Percentiles rank a stretch among this genome's conserved stretches.
phyloP scores from a whole-genome alignment of 2,888 invertebrate genomes.

The Chironomus tentans region DNA sequence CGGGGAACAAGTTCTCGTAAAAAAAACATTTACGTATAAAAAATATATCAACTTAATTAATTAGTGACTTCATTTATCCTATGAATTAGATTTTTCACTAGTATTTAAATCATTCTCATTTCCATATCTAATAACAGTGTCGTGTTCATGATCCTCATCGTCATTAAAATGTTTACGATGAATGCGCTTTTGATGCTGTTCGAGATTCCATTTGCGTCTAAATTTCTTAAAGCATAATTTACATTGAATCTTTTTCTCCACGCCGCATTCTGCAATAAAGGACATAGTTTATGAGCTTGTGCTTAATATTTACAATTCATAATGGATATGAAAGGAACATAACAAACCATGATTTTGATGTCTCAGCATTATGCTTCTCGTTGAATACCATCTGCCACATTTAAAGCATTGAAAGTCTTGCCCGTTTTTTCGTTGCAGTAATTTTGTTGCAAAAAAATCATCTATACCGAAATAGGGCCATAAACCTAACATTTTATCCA shows the following conservation, averaged over 20 bases:
- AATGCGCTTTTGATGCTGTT: conserved; percentile 44
- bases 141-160: neutral
- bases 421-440: conserved; percentile 19
- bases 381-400: conserved; percentile 32
- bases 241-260: conserved; percentile 40
- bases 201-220: conserved; percentile 46
- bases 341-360: conserved; percentile 31
- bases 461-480: conserved; percentile 21
- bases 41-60: neutral
- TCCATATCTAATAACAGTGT: neutral
- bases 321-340: neutral
- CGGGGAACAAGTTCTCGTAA: too few relatives aligned
- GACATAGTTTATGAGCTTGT: too few relatives aligned
- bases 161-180: conserved; percentile 31
- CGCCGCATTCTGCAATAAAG: conserved; percentile 34
- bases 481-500: neutral
- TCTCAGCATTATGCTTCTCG: conserved; percentile 32
- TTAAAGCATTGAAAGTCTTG: conserved; percentile 22
- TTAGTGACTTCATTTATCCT: neutral
- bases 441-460: conserved; percentile 18
- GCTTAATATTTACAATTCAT: neutral
- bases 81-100: neutral
- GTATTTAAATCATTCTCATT: neutral
- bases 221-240: conserved; percentile 38
- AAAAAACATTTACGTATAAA: neutral